Percentiles rank a stretch among this genome's conserved stretches.
phyloP scores from a whole-genome alignment of 2,113 vertebrate genomes.

The Dipodomys ordii region DNA sequence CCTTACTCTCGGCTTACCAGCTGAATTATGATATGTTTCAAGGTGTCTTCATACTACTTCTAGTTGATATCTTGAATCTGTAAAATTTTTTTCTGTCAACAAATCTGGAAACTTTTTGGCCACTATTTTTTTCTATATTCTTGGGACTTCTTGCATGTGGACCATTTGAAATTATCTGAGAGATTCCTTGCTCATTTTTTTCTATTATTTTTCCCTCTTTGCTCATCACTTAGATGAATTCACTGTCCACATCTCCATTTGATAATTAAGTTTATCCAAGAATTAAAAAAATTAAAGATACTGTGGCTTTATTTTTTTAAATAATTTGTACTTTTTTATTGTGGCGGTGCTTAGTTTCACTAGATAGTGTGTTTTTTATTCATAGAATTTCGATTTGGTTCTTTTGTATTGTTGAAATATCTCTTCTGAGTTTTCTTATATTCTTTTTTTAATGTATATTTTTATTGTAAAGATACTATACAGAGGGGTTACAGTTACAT shows the following conservation, averaged over 20 bases:
- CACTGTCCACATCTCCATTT: background rate
- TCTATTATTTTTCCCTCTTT: background rate
- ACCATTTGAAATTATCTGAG: background rate
- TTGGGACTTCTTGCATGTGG: background rate
- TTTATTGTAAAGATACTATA: too few relatives aligned
- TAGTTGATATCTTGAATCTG: conserved; percentile 32
- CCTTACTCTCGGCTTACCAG: background rate
- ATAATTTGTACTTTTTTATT: too few relatives aligned
- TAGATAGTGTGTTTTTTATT: background rate
- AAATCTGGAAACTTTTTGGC: conserved; percentile 37
- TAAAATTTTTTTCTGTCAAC: conserved; percentile 51
- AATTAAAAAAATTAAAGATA: background rate
- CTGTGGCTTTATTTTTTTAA: background rate
- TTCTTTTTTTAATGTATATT: background rate
- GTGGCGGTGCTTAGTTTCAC: too few relatives aligned
- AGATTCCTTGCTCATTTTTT: background rate
- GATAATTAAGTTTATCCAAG: conserved; percentile 4
- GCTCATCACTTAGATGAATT: background rate
- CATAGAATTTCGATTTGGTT: conserved; percentile 16
- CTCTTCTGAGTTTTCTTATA: background rate
- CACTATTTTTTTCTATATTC: background rate
- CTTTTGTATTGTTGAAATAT: conserved; percentile 26
- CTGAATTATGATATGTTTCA: background rate
- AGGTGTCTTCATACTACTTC: background rate
- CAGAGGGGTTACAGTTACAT: too few relatives aligned